Percentiles rank a stretch among this genome's conserved stretches.
Evolutionary conservation across 2,888 invertebrate species (phyloP).

Genomic region (Stenurella melanura): DNA sequence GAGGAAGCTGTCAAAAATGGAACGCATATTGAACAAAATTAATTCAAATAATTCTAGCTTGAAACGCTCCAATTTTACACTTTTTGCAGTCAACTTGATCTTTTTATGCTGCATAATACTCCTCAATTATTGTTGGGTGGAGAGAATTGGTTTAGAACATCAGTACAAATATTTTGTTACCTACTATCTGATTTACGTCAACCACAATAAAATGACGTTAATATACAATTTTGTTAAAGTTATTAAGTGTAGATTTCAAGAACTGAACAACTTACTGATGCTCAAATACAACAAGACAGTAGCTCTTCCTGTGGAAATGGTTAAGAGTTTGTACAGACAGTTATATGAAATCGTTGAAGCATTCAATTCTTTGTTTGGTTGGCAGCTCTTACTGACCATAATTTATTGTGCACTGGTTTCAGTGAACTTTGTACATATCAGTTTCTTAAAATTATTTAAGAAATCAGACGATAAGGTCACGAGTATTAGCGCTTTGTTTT

Average conservation of each 20-base stretch:
- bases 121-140: neutral
- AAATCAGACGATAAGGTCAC: neutral
- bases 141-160: neutral
- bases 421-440: neutral
- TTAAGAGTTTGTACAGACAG: neutral
- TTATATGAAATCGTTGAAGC: neutral
- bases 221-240: neutral
- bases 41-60: too few species aligned
- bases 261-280: slow-evolving; percentile 1
- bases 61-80: neutral
- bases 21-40: neutral
- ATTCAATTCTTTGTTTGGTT: neutral
- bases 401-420: neutral
- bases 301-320: neutral
- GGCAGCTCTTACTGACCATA: neutral
- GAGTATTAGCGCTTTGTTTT: neutral
- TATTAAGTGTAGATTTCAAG: slow-evolving; percentile 1
- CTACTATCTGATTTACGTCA: neutral
- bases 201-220: neutral
- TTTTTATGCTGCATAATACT: neutral
- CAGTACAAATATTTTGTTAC: neutral
- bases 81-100: neutral
- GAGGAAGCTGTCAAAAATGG: neutral
- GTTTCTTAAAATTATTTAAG: neutral
- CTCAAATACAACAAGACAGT: neutral